Evolutionary conservation across 2,888 invertebrate genomes (phyloP).

Genomic region (Macrophya annulata): DNA sequence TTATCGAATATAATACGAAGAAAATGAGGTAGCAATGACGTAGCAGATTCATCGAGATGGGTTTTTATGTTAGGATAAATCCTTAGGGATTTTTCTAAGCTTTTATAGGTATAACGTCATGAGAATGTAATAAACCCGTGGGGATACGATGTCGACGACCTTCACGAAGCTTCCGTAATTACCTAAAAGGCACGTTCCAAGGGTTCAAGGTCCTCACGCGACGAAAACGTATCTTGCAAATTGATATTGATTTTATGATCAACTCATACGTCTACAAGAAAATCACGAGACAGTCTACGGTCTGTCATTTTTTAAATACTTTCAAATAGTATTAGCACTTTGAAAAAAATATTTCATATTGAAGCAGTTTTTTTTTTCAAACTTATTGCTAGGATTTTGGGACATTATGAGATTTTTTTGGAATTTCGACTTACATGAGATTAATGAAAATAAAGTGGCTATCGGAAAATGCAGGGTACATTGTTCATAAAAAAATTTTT

Average conservation of each 20-base stretch:
- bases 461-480: neutral
- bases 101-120: neutral
- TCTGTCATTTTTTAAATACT: neutral
- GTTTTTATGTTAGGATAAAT: neutral
- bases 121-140: conserved; percentile 9
- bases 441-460: neutral
- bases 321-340: neutral
- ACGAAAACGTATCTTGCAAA: neutral
- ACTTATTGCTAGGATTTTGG: too few relatives aligned
- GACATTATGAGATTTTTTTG: too few relatives aligned
- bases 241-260: neutral
- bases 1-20: neutral
- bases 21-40: conserved; percentile 14
- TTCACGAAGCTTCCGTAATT: conserved; percentile 42
- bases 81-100: conserved; percentile 26
- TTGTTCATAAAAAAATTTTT: neutral
- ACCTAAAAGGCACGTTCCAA: conserved; percentile 44
- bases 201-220: conserved; percentile 47
- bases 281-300: neutral
- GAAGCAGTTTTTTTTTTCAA: too few relatives aligned
- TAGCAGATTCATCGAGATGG: neutral
- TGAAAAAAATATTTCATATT: neutral
- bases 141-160: conserved; percentile 30
- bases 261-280: neutral
- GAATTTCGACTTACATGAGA: too few relatives aligned